phyloP scores from a whole-genome alignment of 2,888 invertebrate species.

The Drosophila buzzatii region DNA sequence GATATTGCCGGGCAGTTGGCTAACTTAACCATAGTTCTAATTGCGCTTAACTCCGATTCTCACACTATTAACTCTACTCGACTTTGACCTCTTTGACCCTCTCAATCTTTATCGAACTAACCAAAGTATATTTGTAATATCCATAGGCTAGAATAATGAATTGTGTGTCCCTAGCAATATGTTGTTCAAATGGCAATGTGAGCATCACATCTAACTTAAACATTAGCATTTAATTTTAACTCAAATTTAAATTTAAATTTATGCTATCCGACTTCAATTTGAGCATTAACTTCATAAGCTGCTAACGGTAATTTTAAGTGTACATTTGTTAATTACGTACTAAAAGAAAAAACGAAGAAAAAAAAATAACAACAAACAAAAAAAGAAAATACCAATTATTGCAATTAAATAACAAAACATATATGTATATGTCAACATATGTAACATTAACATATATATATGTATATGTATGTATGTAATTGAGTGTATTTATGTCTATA shows the following conservation, averaged over 20 bases:
- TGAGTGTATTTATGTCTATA: conserved; percentile 36
- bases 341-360: conserved; percentile 21
- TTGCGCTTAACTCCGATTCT: conserved; percentile 22
- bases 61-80: conserved; percentile 26
- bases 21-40: conserved; percentile 3
- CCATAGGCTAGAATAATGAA: conserved; percentile 81
- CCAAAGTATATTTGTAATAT: conserved; percentile 31
- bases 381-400: conserved; percentile 44
- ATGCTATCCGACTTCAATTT: conserved; percentile 41
- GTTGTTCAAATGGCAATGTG: conserved; percentile 27
- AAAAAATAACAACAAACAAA: not conserved
- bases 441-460: not conserved
- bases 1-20: conserved; percentile 5
- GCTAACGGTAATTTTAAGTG: conserved; percentile 70
- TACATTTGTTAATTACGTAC: conserved; percentile 75
- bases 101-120: conserved; percentile 41
- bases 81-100: conserved; percentile 33
- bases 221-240: conserved; percentile 33
- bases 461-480: conserved; percentile 37
- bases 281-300: conserved; percentile 44
- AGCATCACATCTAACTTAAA: conserved; percentile 39
- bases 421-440: conserved; percentile 26
- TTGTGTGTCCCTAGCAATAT: conserved; percentile 54
- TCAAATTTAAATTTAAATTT: conserved; percentile 29
- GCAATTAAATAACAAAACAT: conserved; percentile 43